phyloP scores from a whole-genome alignment of 1,140 invertebrate species.

The Solenopsis invicta region DNA sequence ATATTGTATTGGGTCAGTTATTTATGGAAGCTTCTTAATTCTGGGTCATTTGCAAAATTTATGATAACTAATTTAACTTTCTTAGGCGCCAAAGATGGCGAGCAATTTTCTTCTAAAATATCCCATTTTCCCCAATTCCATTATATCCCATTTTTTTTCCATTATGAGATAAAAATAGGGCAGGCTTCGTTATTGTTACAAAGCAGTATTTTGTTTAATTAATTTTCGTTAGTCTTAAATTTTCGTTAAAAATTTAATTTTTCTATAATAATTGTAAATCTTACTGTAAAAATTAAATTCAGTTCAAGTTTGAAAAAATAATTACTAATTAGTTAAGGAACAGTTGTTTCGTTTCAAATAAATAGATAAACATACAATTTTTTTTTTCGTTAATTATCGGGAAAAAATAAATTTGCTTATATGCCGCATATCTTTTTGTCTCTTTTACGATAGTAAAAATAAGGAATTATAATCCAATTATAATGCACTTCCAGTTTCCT shows the following conservation, averaged over 20 bases:
- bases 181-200: neutral
- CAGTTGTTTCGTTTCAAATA: neutral
- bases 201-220: neutral
- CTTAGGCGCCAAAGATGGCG: neutral
- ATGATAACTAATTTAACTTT: conserved; percentile 29
- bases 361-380: neutral
- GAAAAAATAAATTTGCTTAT: neutral
- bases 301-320: neutral
- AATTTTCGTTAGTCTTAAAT: neutral
- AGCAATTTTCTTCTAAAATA: conserved; percentile 25
- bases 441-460: neutral
- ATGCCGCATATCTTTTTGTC: neutral
- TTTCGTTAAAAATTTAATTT: neutral
- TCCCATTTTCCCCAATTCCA: no score
- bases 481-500: neutral
- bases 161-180: neutral
- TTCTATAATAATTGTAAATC: neutral
- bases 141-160: neutral
- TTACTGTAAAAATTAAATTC: neutral
- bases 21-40: conserved; percentile 31
- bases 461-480: neutral
- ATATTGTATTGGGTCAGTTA: conserved; percentile 26
- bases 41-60: conserved; percentile 18
- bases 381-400: neutral
- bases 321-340: neutral